A percentile compares a stretch with the other conserved stretches of the same genome.
Evolutionary conservation across 2,888 invertebrate genomes (phyloP).

Genomic region (Acleris sparsana): DNA sequence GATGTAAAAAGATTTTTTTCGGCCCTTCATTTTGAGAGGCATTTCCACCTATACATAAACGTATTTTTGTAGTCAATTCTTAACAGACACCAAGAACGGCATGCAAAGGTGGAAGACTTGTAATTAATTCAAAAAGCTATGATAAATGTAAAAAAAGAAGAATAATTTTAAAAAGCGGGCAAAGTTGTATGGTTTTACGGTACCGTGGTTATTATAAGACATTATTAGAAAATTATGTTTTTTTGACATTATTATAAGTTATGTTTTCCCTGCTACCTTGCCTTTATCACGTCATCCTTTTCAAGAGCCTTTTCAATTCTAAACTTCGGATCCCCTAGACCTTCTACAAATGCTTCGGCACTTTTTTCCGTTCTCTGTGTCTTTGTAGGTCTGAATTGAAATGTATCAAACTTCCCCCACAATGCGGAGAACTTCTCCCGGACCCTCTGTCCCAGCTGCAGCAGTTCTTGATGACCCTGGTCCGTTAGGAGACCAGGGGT

Average conservation of each 20-base stretch:
- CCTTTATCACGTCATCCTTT: constrained; percentile 38
- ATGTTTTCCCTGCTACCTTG: constrained; percentile 15
- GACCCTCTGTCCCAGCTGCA: constrained; percentile 68
- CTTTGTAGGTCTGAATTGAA: constrained; percentile 75
- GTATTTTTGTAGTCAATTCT: too few species aligned
- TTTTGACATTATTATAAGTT: too few species aligned
- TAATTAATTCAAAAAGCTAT: too few species aligned
- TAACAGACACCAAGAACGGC: too few species aligned
- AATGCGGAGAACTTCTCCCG: constrained; percentile 49
- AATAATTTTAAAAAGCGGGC: too few species aligned
- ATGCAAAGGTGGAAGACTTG: too few species aligned
- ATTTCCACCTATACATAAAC: too few species aligned
- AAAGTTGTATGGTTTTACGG: too few species aligned
- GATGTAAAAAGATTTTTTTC: too few species aligned
- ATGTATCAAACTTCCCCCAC: constrained; percentile 57
- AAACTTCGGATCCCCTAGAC: constrained; percentile 44
- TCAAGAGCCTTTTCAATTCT: constrained; percentile 35
- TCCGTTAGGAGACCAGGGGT: constrained; percentile 75
- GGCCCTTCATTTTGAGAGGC: too few species aligned
- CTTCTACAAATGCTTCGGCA: constrained; percentile 81
- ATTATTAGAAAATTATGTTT: neutral
- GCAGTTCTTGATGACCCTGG: constrained; percentile 80
- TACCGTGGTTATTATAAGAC: neutral
- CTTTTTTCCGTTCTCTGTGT: constrained; percentile 80
- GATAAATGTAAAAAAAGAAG: too few species aligned